phyloP scores from a whole-genome alignment of 2,888 invertebrate genomes.

The Agrochola macilenta region DNA sequence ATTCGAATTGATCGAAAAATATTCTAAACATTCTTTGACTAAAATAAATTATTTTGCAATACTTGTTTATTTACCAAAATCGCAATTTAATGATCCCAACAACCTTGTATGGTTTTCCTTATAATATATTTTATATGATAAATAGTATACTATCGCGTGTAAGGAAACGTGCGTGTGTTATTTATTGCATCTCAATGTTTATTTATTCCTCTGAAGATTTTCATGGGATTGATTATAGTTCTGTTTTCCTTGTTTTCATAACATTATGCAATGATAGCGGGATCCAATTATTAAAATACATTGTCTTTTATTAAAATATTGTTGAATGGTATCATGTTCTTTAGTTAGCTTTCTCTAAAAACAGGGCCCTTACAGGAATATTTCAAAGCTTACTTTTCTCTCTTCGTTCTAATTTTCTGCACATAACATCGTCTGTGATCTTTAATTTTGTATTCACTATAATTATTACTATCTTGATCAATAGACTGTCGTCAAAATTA shows the following conservation, averaged over 20 bases:
- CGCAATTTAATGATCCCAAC: neutral
- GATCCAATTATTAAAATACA: neutral
- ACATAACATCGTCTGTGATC: neutral
- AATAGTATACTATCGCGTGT: conserved; percentile 56
- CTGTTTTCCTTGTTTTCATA: conserved; percentile 30
- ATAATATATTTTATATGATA: conserved; percentile 55
- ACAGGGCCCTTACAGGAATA: no score
- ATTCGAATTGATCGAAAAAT: neutral
- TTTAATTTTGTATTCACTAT: neutral
- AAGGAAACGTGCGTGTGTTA: conserved; percentile 48
- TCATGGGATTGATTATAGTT: conserved; percentile 22
- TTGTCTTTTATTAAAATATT: neutral
- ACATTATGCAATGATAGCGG: neutral
- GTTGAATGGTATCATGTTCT: neutral
- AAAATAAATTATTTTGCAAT: neutral
- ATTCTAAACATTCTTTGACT: neutral
- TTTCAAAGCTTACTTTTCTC: neutral
- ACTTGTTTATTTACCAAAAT: neutral
- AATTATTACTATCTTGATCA: neutral
- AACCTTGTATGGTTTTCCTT: conserved; percentile 40
- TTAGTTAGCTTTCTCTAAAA: neutral
- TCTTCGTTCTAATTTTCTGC: neutral
- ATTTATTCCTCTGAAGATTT: conserved; percentile 56
- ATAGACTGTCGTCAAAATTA: neutral
- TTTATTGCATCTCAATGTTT: conserved; percentile 60